A percentile compares a stretch with the other conserved stretches of the same genome.
Conservation (phyloP, 2,113 vertebrate species). For the Thryonomys swinderianus region DNA sequence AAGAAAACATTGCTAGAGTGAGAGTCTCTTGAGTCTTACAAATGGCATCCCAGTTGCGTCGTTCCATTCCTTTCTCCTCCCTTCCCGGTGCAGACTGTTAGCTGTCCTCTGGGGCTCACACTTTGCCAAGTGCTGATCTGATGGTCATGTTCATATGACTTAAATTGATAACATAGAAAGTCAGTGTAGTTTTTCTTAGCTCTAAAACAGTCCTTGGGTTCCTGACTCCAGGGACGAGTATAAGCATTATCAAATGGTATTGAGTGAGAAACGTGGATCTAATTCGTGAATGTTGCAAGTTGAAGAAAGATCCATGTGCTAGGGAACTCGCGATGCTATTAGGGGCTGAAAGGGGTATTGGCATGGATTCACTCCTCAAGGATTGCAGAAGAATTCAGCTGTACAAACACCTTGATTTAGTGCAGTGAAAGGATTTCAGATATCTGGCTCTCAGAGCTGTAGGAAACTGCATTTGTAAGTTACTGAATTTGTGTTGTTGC, state of each 20-base stretch:
- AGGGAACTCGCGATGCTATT: background rate
- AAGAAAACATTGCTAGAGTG: background rate
- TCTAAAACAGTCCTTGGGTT: background rate
- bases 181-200: background rate
- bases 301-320: background rate
- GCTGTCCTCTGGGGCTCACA: background rate
- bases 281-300: background rate
- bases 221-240: background rate
- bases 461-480: background rate
- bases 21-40: rapidly evolving
- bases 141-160: background rate
- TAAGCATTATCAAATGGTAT: background rate
- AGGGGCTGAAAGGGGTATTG: background rate
- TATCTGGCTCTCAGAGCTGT: background rate
- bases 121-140: background rate
- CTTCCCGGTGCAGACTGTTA: background rate
- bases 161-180: background rate
- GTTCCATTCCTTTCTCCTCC: background rate
- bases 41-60: background rate
- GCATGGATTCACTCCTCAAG: background rate
- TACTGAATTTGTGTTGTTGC: background rate
- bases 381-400: background rate
- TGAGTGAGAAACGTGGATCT: background rate
- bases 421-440: background rate
- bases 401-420: background rate